Evolutionary conservation across 2,888 invertebrate species (phyloP), one percentile per base, ranked within the genome.

Genomic region (Aricia artaxerxes): DNA sequence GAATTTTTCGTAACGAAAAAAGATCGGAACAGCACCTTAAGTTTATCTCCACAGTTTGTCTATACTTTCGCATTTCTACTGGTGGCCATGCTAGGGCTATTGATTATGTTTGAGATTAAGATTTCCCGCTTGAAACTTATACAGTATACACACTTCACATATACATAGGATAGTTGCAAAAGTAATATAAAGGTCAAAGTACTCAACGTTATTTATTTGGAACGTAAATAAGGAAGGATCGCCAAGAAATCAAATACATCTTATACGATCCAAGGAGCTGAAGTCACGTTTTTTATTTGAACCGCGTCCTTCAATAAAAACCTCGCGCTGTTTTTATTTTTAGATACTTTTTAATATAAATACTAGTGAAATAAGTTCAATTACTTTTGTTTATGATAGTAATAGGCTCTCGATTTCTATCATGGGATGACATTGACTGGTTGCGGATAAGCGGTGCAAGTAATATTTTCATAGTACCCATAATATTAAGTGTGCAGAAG

Each of bases 261-360:
- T 78, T 53, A 78, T 72, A 35, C 78, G 78, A 13, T 72, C 16
- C 72, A 72, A 35, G 35, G 44, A 61, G 44, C 78, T 78, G 64
- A n/a, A 78, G 78, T 78, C 78, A 78, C 78, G 78, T 78, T 72
- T 78, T 57, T 72, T 78, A 69, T 78, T 73, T 73, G 73, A 78
- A 72, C 78, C 78, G 49, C 64, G 16, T 35, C 69, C 61, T 69
- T 78, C 49, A 78, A 49, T 69, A 69, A 53, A 78, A 38, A 53
- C 69, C 61, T 69, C 44, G 44, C 49, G 72, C 44, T 53, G 78
- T 49, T 53, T 72, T 78, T 78, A 69, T 78, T 69, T 35, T 11
- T 64, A 64, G 64, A 64, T 64, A 35, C 35, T 35, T 64, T 64
- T 64, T 35, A 35, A 69, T 35, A 13, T 13, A 69, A 60, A 60